Base-by-base conservation (phyloP, 2,888 invertebrate species). In the Blastobasis lacticolella region DNA sequence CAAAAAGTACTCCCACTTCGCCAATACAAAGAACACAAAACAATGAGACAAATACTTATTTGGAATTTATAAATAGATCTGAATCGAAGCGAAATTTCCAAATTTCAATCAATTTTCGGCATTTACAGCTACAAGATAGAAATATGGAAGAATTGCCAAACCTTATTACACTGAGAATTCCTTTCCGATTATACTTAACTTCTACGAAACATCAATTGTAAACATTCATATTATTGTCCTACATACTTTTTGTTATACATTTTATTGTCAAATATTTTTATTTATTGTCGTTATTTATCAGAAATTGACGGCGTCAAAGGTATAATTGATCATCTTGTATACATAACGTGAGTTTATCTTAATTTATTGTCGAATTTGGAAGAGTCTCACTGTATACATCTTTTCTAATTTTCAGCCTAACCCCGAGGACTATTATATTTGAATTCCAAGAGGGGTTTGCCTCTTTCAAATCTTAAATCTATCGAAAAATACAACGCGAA, bases 401-500 rank as follows among this genome's bases (percentile, higher is more conserved):
- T 43, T 42, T 44, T 55, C 58, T 42, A 42, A 42, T 42, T 42
- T 5, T 8, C 52, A 49, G 56, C 53, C 52, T 59, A 56, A 54
- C 50, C 57, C 46, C 48, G n/a, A 46, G 40, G 54, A 57, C 54
- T 54, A 55, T 46, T 49, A 50, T 49, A 55, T 57, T 23, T 57
- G 57, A 59, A 56, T 54, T 52, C 53, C 58, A 58, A 64, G 65
- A 68, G 64, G 68, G 59, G 2, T 66, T 64, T 66, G 60, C 60
- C 65, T 61, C 60, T 59, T 63, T 61, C 9, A 67, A 69, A 71
- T 59, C 81, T 78, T 82, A 81, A 66, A 73, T 66, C 80, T 83
- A 82, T 81, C 73, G 71, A 83, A 80, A 82, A 83, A 83, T 83
- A 81, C 78, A 71, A 75, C 72, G 74, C 71, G 69, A 78, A 51